These are phyloP conservation scores for Embiotoca jacksoni DNA, from an alignment of 2,113 vertebrate genomes.

Conservation along the genomic window DNA sequence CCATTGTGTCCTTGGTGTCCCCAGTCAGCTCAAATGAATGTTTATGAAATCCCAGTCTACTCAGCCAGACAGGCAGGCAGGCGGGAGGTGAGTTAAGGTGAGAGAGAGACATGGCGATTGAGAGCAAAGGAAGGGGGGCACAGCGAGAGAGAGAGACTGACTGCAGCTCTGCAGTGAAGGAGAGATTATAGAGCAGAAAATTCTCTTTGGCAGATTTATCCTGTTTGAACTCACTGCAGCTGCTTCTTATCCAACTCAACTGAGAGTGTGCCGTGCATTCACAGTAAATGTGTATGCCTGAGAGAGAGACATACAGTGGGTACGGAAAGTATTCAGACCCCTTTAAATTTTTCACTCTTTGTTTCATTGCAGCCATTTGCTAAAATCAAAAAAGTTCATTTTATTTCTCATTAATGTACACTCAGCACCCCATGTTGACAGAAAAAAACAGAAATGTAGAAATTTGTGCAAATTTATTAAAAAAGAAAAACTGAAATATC, in stretches of 20 bases:
- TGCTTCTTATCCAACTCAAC: constrained; percentile 43
- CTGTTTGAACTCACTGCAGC: constrained; percentile 53
- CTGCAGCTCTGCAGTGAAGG: constrained; percentile 38
- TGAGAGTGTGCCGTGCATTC: constrained; percentile 21
- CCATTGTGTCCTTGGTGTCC: background rate
- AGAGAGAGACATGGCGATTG: constrained; percentile 25
- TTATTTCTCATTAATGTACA: no score
- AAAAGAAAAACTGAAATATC: no score
- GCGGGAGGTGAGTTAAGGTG: constrained; percentile 12
- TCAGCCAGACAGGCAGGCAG: constrained; percentile 20
- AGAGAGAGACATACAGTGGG: background rate
- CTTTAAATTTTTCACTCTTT: no score
- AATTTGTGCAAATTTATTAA: no score
- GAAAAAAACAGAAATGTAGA: no score
- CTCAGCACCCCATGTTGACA: no score
- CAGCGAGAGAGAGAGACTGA: background rate
- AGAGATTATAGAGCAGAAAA: constrained; percentile 62
- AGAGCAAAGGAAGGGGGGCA: background rate
- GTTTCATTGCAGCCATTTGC: no score
- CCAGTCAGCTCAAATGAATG: constrained; percentile 32
- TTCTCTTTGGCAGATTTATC: constrained; percentile 66
- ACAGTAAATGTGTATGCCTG: constrained; percentile 1
- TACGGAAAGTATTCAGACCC: no score
- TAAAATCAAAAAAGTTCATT: no score
- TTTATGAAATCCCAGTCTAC: constrained; percentile 11